Percentiles rank a stretch among this genome's conserved stretches.
phyloP scores from a whole-genome alignment of 2,113 vertebrate species.

The Egretta garzetta region DNA sequence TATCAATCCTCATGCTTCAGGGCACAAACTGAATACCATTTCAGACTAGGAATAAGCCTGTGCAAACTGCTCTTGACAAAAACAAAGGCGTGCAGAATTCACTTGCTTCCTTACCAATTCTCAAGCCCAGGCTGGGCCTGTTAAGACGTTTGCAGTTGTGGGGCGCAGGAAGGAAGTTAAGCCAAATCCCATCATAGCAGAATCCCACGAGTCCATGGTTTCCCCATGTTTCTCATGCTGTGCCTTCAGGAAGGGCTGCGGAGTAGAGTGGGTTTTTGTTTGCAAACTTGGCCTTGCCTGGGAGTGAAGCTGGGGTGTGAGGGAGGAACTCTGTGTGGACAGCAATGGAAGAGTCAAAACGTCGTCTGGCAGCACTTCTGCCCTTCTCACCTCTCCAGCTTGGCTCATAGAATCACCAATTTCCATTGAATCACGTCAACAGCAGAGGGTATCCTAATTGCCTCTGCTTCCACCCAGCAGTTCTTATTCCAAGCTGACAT shows the following conservation, averaged over 20 bases:
- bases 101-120: not conserved
- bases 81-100: not conserved
- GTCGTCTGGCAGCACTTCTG: not conserved
- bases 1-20: constrained; percentile 30
- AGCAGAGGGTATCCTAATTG: not conserved
- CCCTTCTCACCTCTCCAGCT: not conserved
- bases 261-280: not conserved
- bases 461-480: not conserved
- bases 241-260: not conserved
- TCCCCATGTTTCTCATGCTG: not conserved
- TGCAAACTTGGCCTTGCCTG: not conserved
- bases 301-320: not conserved
- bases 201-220: accelerated
- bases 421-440: not conserved
- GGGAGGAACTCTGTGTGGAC: not conserved
- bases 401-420: not conserved
- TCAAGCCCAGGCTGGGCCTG: not conserved
- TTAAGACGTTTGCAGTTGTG: not conserved
- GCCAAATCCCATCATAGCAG: not conserved
- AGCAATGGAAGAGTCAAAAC: not conserved
- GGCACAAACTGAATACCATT: not conserved
- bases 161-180: not conserved
- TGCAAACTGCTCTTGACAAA: not conserved
- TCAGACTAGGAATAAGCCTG: not conserved
- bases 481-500: not conserved